Percentiles rank a stretch among this genome's conserved stretches.
Evolutionary conservation across 2,113 vertebrate species (phyloP).

Genomic region (Thalassoma bifasciatum): DNA sequence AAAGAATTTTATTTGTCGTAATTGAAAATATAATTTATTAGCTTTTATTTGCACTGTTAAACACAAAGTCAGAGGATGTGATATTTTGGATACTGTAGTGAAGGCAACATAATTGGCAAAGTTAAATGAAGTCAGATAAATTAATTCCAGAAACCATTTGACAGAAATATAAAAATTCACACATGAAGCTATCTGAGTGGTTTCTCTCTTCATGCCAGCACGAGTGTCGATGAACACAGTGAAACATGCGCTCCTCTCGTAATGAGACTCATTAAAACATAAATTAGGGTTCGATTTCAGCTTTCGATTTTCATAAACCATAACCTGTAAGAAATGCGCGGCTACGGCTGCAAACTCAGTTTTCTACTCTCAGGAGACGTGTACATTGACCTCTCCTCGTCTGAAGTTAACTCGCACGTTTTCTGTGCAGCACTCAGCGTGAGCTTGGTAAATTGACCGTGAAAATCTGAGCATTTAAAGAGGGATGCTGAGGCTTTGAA

Average conservation of each 20-base stretch:
- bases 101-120: too few relatives aligned
- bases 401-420: neutral
- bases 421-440: neutral
- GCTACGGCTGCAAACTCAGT: neutral
- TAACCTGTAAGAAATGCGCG: neutral
- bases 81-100: too few relatives aligned
- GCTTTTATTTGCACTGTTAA: too few relatives aligned
- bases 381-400: neutral
- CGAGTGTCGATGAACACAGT: neutral
- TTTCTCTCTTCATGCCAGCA: neutral
- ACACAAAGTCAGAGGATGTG: too few relatives aligned
- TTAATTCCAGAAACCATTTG: too few relatives aligned
- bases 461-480: neutral
- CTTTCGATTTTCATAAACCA: neutral
- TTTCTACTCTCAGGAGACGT: neutral
- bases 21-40: too few relatives aligned
- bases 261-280: neutral
- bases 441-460: too few relatives aligned
- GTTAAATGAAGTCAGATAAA: too few relatives aligned
- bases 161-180: neutral
- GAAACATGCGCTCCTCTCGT: neutral
- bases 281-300: constrained; percentile 5
- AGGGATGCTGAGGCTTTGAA: neutral
- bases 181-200: neutral
- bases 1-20: too few relatives aligned